Base-by-base conservation (phyloP, 1,140 invertebrate genomes). In the Drosophila lowei region DNA sequence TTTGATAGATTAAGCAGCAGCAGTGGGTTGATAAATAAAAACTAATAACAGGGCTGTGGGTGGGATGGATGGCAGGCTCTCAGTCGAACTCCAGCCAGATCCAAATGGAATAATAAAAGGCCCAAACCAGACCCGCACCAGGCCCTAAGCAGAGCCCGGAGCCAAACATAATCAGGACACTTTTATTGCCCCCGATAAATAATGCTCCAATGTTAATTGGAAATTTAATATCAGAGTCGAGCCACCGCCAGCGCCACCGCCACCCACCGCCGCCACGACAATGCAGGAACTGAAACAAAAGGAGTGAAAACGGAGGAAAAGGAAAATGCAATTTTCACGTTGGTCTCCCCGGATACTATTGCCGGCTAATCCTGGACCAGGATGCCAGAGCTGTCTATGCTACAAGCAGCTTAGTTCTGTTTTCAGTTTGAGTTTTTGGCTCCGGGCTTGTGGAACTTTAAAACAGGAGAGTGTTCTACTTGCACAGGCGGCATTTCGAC, bases 171-270 rank as follows among this genome's bases (percentile, higher is more conserved):
- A 88, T 88, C 81, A 86, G 78, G 78, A 86, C 83, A 86, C 72
- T 88, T 89, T 88, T 88, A 88, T 88, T 70, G 83, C 67, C 75
- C 41, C 84, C 74, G 83, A 88, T 88, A 89, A 88, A 88, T 88
- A 88, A 88, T 71, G 84, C 83, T 88, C 63, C 28, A 88, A 77
- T 88, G 83, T 88, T 88, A 88, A 88, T 88, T 88, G 84, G 83
- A 83, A 88, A 88, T 79, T 83, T 83, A 88, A 88, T 88, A 79
- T 79, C 47, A 42, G 15, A 38, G 34, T 13, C 11, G 34, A 13
- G 34, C 34, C 11, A 38, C 23, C 3, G 23, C 3, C 23, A 4
- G 0, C 21, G n/a, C 21, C 21, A 23, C 23, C 4, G 3, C 3
- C 23, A 13, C 47, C 67, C 30, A n/a, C 48, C 8, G 53, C 30